Percentiles rank a stretch among this genome's conserved stretches.
Conservation (phyloP, 2,888 invertebrate species). For the Harpagoxenus sublaevis region DNA sequence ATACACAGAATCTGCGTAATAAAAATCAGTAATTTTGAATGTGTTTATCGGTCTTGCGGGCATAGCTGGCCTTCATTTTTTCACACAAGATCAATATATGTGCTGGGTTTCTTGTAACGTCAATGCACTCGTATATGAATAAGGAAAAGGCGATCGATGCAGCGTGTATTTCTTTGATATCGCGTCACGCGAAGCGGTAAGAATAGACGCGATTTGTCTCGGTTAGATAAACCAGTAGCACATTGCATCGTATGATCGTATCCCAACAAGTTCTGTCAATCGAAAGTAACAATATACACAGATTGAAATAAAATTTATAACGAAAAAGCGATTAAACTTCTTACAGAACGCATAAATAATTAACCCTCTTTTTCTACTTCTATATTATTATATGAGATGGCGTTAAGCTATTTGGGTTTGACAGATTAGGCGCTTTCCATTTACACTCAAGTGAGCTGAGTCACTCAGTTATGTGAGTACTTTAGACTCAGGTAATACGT, state of each 20-base stretch:
- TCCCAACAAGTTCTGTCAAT: background rate
- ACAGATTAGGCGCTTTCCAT: too few species aligned
- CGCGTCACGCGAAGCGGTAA: conserved; percentile 32
- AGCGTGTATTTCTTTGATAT: conserved; percentile 39
- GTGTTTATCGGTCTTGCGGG: conserved; percentile 12
- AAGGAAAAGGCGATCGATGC: conserved; percentile 46
- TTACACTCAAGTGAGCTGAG: too few species aligned
- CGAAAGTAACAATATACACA: background rate
- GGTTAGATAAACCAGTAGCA: conserved; percentile 11
- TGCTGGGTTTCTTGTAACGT: conserved; percentile 29
- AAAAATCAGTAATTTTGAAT: background rate
- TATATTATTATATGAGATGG: background rate
- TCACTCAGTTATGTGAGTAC: too few species aligned
- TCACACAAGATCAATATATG: conserved; percentile 25
- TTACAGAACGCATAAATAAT: background rate
- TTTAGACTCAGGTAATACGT: too few species aligned
- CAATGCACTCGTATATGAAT: conserved; percentile 51
- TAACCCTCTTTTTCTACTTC: background rate
- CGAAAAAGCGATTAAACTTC: background rate
- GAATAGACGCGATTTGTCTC: conserved; percentile 36
- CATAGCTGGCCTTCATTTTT: conserved; percentile 30
- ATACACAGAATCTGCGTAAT: conserved; percentile 5
- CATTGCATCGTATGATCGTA: conserved; percentile 12
- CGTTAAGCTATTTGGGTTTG: too few species aligned
- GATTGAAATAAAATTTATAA: conserved; percentile 8